Conservation (phyloP, 1,140 invertebrate genomes). For the Orius laevigatus region DNA sequence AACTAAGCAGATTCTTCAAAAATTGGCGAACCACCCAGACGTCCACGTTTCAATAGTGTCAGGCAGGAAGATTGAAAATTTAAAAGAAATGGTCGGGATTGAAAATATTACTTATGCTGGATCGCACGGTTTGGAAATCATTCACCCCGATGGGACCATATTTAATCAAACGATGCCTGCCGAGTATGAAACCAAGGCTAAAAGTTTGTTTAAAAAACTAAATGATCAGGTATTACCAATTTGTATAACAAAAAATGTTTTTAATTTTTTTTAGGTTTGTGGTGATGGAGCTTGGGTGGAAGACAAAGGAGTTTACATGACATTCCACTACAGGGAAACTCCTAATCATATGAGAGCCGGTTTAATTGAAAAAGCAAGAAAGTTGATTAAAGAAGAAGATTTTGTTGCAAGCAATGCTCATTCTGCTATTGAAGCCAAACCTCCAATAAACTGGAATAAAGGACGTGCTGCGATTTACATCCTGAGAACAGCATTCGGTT, state of each 20-base stretch:
- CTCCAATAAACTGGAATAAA: constrained; percentile 82
- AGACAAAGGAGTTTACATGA: constrained; percentile 72
- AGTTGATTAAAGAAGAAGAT: constrained; percentile 53
- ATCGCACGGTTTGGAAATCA: constrained; percentile 75
- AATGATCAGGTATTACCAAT: constrained; percentile 50
- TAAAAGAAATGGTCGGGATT: constrained; percentile 79
- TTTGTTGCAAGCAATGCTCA: constrained; percentile 62
- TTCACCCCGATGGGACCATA: constrained; percentile 76
- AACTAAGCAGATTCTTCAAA: constrained; percentile 66
- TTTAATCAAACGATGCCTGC: constrained; percentile 81
- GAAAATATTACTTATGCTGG: constrained; percentile 81
- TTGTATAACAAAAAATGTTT: constrained; percentile 1
- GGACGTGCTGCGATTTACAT: constrained; percentile 81
- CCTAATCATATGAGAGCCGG: constrained; percentile 42
- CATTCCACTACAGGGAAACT: constrained; percentile 77
- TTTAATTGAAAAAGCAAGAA: constrained; percentile 48
- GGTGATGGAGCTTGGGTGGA: constrained; percentile 81
- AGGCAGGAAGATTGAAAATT: constrained; percentile 70
- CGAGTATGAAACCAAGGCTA: constrained; percentile 67
- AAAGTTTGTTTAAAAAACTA: constrained; percentile 53
- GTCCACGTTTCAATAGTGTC: constrained; percentile 79
- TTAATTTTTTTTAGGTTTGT: constrained; percentile 36
- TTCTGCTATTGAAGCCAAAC: constrained; percentile 72
- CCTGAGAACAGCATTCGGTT: constrained; percentile 68
- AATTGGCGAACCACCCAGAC: constrained; percentile 70